Percentiles rank a stretch among this genome's conserved stretches.
Evolutionary conservation across 2,888 invertebrate genomes (phyloP).

Genomic region (Flabesymbios commensalis): DNA sequence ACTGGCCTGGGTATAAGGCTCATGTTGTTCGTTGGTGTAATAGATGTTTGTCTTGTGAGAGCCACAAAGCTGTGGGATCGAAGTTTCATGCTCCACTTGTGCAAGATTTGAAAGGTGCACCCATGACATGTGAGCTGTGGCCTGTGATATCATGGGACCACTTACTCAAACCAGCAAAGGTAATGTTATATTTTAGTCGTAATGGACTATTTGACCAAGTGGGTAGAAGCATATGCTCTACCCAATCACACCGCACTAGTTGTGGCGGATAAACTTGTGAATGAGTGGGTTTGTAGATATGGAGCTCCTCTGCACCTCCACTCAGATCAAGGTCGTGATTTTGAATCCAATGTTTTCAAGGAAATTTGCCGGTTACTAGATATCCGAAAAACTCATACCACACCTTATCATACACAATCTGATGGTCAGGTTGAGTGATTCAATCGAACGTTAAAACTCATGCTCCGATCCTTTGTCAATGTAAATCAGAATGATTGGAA

Average conservation of each 20-base stretch:
- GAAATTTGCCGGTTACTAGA: conserved; percentile 24
- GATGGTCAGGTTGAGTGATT: conserved; percentile 33
- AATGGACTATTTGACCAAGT: conserved; percentile 35
- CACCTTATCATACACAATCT: conserved; percentile 26
- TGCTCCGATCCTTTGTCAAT: conserved; percentile 20
- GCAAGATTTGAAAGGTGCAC: too few relatives aligned
- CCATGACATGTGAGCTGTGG: too few relatives aligned
- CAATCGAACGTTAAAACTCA: conserved; percentile 26
- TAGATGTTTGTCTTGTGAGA: not conserved
- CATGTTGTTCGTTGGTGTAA: not conserved
- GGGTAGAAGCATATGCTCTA: conserved; percentile 18
- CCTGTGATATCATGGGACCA: too few relatives aligned
- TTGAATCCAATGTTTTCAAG: conserved; percentile 30
- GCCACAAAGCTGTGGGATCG: too few relatives aligned
- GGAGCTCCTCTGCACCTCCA: conserved; percentile 30
- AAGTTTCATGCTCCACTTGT: too few relatives aligned
- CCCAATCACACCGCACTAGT: conserved; percentile 26
- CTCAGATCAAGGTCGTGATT: conserved; percentile 36
- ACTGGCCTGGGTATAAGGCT: not conserved
- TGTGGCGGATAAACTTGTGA: conserved; percentile 31
- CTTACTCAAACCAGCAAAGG: too few relatives aligned
- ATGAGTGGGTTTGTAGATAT: conserved; percentile 27
- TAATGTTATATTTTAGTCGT: conserved; percentile 36
- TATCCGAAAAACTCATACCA: conserved; percentile 34
- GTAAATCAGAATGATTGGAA: conserved; percentile 33